Conservation (phyloP, 1,140 invertebrate species). For the Halesus radiatus region DNA sequence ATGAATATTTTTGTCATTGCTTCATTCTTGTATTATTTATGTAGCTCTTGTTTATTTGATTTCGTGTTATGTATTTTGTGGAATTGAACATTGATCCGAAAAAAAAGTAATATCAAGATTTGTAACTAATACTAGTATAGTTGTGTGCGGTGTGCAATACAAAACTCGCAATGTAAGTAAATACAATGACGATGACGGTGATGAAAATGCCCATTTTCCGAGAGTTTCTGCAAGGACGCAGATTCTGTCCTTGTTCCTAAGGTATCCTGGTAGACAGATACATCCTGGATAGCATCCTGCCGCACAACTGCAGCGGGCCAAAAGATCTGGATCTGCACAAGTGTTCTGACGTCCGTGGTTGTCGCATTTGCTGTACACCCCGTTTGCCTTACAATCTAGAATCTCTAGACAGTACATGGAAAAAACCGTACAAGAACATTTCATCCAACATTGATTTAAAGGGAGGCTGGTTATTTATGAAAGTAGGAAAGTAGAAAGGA, state of each 20-base stretch:
- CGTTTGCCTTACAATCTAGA: conserved; percentile 31
- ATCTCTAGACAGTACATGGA: neutral
- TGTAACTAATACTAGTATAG: too few species aligned
- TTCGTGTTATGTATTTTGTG: too few species aligned
- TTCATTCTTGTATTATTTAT: too few species aligned
- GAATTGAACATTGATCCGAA: too few species aligned
- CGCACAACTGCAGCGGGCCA: neutral
- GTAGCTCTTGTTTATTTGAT: too few species aligned
- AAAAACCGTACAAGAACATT: too few species aligned
- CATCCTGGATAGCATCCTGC: conserved; percentile 42
- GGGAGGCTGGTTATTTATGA: too few species aligned
- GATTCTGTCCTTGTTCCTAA: neutral
- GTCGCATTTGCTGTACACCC: conserved; percentile 46
- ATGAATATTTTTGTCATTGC: too few species aligned
- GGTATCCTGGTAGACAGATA: conserved; percentile 40
- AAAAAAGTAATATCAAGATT: too few species aligned
- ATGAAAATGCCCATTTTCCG: neutral
- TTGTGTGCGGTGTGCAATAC: neutral
- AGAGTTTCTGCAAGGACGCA: conserved; percentile 5
- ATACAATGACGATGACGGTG: neutral
- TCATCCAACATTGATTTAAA: too few species aligned
- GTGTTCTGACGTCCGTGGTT: conserved; percentile 47
- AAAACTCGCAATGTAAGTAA: neutral
- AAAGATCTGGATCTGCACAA: conserved; percentile 35
- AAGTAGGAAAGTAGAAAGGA: too few species aligned